Evolutionary conservation across 2,888 invertebrate species (phyloP).

Genomic region (Drosophila maculinotata): DNA sequence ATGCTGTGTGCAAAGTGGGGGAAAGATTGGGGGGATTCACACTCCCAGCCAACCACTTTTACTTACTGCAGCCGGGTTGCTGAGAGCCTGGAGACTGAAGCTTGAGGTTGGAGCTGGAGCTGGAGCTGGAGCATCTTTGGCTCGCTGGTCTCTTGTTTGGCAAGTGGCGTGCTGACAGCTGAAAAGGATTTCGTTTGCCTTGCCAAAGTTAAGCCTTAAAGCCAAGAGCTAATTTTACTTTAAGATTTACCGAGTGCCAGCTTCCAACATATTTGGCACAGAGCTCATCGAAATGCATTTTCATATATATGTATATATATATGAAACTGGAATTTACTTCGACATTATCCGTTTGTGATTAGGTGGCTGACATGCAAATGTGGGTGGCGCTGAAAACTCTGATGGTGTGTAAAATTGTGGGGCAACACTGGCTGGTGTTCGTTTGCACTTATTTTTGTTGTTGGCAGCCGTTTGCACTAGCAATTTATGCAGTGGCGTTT

Average conservation of each 20-base stretch:
- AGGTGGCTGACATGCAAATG: slow-evolving; percentile 79
- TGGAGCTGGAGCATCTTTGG: slow-evolving; percentile 21
- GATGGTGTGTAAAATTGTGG: slow-evolving; percentile 35
- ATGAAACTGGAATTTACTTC: slow-evolving; percentile 25
- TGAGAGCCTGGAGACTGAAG: slow-evolving; percentile 10
- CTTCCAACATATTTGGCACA: slow-evolving; percentile 55
- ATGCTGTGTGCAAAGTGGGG: slow-evolving; percentile 37
- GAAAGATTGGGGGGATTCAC: slow-evolving; percentile 17
- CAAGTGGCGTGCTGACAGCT: slow-evolving; percentile 81
- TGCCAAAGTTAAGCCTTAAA: slow-evolving; percentile 81
- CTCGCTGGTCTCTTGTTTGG: slow-evolving; percentile 68
- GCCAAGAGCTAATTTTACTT: slow-evolving; percentile 79
- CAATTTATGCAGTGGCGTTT: slow-evolving; percentile 58
- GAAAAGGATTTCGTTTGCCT: slow-evolving; percentile 77
- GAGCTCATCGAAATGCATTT: slow-evolving; percentile 49
- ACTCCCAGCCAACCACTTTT: slow-evolving; percentile 64
- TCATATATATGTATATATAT: not conserved
- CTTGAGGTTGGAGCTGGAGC: not conserved
- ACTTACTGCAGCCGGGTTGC: slow-evolving; percentile 66
- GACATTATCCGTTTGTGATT: slow-evolving; percentile 80
- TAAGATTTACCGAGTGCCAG: slow-evolving; percentile 68
- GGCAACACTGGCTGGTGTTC: slow-evolving; percentile 22
- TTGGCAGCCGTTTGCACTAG: slow-evolving; percentile 27
- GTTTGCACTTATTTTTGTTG: not conserved
- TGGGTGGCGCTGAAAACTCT: slow-evolving; percentile 38